Conservation (phyloP, 2,888 invertebrate genomes). For the Eulithis testata region DNA sequence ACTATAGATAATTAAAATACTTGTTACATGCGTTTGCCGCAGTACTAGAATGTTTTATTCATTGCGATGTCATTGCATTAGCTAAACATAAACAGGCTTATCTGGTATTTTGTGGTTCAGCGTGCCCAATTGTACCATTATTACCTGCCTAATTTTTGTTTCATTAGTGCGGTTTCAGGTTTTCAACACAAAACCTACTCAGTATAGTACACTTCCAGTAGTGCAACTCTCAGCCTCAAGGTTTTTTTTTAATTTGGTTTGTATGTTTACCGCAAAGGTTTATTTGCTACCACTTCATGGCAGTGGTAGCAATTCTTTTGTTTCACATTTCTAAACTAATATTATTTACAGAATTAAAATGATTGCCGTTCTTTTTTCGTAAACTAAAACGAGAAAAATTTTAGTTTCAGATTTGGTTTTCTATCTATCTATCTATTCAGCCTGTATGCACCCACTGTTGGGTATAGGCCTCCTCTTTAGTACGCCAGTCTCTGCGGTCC, state of each 20-base stretch:
- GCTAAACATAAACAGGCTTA: slow-evolving; percentile 20
- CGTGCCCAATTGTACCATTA: slow-evolving; percentile 25
- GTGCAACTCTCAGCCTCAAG: neutral
- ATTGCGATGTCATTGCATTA: slow-evolving; percentile 17
- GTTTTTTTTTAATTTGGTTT: neutral
- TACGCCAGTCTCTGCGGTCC: no score
- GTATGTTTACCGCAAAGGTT: no score
- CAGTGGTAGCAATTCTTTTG: no score
- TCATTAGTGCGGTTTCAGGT: slow-evolving; percentile 24
- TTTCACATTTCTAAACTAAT: neutral
- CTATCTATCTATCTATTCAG: no score
- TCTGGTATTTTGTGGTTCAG: slow-evolving; percentile 25
- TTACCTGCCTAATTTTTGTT: slow-evolving; percentile 34
- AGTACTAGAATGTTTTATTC: slow-evolving; percentile 17
- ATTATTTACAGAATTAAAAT: no score
- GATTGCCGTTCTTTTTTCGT: no score
- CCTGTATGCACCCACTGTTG: no score
- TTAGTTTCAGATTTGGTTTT: no score
- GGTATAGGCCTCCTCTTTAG: no score
- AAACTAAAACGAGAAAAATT: no score
- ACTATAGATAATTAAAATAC: neutral
- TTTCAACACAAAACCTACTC: slow-evolving; percentile 1
- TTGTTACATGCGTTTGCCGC: neutral
- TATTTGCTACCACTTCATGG: no score
- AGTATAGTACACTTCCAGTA: neutral